phyloP scores from a whole-genome alignment of 2,113 vertebrate genomes.

The Peromyscus maniculatus region DNA sequence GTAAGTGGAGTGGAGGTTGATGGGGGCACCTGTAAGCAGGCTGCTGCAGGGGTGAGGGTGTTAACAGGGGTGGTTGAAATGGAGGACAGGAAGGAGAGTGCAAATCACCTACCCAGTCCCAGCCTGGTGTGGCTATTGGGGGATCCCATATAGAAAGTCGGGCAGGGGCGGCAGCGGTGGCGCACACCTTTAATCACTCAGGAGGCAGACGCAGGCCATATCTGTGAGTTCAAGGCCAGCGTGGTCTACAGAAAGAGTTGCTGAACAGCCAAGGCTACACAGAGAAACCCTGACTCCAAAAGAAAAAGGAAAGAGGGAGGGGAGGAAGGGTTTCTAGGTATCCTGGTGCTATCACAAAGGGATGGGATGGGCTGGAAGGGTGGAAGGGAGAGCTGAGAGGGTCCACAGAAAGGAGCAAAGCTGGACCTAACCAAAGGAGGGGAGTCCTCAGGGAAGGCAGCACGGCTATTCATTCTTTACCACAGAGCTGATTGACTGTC shows the following conservation, averaged over 20 bases:
- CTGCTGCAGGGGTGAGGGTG: neutral
- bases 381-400: neutral
- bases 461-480: neutral
- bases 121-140: neutral
- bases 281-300: neutral
- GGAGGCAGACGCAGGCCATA: neutral
- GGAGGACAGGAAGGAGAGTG: neutral
- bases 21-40: neutral
- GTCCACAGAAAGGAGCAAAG: neutral
- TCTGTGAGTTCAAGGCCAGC: neutral
- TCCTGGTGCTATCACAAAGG: neutral
- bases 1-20: neutral
- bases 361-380: neutral
- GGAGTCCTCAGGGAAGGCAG: neutral
- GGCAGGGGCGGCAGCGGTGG: no score
- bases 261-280: neutral
- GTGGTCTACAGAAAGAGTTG: neutral
- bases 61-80: neutral
- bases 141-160: neutral
- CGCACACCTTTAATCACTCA: no score
- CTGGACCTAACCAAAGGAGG: neutral
- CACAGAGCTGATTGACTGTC: neutral
- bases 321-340: neutral
- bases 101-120: neutral
- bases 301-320: neutral